Evolutionary conservation across 1,140 invertebrate genomes (phyloP).

Genomic region (Drosophila navojoa): DNA sequence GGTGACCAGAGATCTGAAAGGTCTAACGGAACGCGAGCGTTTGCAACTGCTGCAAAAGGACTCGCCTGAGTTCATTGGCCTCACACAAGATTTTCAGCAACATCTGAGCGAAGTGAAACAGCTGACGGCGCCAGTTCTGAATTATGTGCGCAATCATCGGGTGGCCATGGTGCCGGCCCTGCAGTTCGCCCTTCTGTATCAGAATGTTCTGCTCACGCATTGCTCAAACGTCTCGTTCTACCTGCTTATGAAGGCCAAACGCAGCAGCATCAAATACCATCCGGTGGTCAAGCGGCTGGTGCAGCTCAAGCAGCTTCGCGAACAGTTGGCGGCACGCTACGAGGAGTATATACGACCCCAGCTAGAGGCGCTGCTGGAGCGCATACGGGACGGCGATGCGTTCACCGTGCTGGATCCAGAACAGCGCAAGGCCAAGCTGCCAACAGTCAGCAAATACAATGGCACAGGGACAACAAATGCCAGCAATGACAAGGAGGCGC

Average conservation of each 20-base stretch:
- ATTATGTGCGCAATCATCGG: conserved; percentile 86
- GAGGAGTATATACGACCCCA: conserved; percentile 86
- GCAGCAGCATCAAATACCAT: conserved; percentile 89
- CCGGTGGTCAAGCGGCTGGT: conserved; percentile 93
- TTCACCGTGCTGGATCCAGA: conserved; percentile 80
- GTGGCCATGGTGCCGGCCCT: conserved; percentile 72
- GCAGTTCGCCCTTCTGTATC: conserved; percentile 89
- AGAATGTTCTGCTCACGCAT: conserved; percentile 91
- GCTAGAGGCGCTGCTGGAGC: conserved; percentile 86
- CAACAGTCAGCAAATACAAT: conserved; percentile 73
- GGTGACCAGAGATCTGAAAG: conserved; percentile 88
- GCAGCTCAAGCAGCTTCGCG: conserved; percentile 90
- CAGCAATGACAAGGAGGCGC: background rate
- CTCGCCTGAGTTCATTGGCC: conserved; percentile 91
- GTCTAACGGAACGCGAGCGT: conserved; percentile 90
- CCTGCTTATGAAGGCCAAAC: conserved; percentile 91
- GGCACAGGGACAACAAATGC: conserved; percentile 37
- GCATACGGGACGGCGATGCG: conserved; percentile 84
- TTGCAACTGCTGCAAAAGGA: conserved; percentile 91
- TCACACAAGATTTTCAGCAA: conserved; percentile 91
- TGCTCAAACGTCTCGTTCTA: conserved; percentile 94
- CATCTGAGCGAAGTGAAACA: conserved; percentile 88
- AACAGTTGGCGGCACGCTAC: conserved; percentile 86
- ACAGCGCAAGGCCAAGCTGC: conserved; percentile 69
- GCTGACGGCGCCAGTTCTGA: conserved; percentile 87